phyloP scores from a whole-genome alignment of 2,888 invertebrate genomes.

The Ellobium chinense region DNA sequence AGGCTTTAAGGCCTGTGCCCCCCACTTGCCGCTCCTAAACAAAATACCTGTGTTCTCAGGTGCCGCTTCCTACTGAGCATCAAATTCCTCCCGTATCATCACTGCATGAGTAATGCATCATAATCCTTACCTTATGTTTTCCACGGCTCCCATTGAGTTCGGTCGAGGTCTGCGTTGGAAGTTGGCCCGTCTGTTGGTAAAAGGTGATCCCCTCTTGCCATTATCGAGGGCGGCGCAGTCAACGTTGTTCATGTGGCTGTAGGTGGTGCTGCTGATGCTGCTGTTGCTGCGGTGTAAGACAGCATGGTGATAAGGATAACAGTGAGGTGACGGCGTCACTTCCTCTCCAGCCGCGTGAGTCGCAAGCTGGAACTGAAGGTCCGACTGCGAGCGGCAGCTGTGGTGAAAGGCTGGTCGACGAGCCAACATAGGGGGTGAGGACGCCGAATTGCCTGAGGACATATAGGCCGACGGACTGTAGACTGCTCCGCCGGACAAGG shows the following conservation, averaged over 20 bases:
- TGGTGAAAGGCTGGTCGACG: not conserved
- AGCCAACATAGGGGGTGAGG: not conserved
- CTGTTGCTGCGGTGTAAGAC: constrained; percentile 10
- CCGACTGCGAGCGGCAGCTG: constrained; percentile 21
- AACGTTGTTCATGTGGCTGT: not conserved
- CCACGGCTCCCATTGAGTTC: constrained; percentile 53
- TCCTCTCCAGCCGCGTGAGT: not conserved
- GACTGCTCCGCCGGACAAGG: constrained; percentile 25
- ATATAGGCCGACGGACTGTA: constrained; percentile 29
- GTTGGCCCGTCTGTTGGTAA: constrained; percentile 36
- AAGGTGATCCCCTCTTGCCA: not conserved
- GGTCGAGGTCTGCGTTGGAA: constrained; percentile 46
- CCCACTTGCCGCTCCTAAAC: too few relatives aligned
- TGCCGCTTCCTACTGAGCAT: too few relatives aligned
- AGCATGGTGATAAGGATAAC: not conserved
- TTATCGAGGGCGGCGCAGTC: not conserved
- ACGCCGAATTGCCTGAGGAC: constrained; percentile 24
- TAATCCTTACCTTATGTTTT: constrained; percentile 43
- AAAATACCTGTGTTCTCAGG: too few relatives aligned
- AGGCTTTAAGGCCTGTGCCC: too few relatives aligned
- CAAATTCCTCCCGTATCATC: too few relatives aligned
- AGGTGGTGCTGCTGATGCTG: not conserved
- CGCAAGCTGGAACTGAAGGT: not conserved
- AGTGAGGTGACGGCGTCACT: not conserved
- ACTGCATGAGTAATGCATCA: too few relatives aligned